Evolutionary conservation across 2,888 invertebrate genomes (phyloP), one percentile per base, ranked within the genome.

Genomic region (Pristionchus exspectatus): DNA sequence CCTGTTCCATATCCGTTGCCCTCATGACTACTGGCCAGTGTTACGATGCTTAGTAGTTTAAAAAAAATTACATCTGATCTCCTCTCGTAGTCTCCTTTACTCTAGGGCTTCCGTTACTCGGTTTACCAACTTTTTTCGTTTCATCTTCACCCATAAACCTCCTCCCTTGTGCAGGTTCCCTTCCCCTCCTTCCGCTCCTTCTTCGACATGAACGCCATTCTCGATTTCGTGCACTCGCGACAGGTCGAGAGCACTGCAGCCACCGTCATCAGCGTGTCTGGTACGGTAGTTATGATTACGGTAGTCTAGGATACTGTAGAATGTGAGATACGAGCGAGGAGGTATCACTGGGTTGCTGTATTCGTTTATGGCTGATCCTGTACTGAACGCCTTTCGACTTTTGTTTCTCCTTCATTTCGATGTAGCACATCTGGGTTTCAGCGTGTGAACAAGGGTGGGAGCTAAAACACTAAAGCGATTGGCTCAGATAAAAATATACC

Each of bases 161-260:
- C 63, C 0, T 24, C 21, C 21, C 21, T n/a, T n/a, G 3, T 9
- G 9, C 63, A 63, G 63, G 63, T n/a, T 2, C 63, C 63, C 5
- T 63, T 63, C n/a, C 63, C 63, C n/a, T 21, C 44, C 3, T 90
- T 93, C 89, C 91, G 91, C 54, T 91, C 93, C 1, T 94, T 93
- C 69, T 84, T 94, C 21, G 93, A 94, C 72, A 91, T 93, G 87
- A 89, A 91, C 14, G 91, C 92, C 7, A 92, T 94, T 81, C 90
- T 94, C n/a, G 94, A 94, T 50, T 94, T 94, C 90, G 92, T 94
- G n/a, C 94, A 94, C 89, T 89, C 92, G 21, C 72, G 94, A 66
- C 92, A 94, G 87, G 91, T 94, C 66, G 94, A 94, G 88, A 91
- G 92, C 74, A 91, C 92, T 10, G 94, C 93, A 0, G 94, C 94